phyloP scores from a whole-genome alignment of 2,888 invertebrate species.

The Opisthograptis luteolata region DNA sequence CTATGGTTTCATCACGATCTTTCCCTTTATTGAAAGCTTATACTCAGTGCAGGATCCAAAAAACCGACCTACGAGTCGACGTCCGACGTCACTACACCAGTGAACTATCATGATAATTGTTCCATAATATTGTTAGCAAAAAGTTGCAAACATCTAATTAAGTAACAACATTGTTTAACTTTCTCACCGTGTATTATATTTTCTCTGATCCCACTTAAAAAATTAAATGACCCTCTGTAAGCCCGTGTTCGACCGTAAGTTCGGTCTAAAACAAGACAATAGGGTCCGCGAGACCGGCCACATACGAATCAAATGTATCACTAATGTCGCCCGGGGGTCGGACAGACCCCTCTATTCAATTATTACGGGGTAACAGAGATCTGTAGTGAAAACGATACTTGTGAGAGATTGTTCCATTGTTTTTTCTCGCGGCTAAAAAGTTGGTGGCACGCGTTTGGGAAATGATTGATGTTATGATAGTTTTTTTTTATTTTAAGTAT shows the following conservation, averaged over 20 bases:
- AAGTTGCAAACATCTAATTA: background rate
- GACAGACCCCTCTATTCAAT: slow-evolving; percentile 78
- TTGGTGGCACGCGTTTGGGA: slow-evolving; percentile 61
- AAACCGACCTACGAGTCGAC: too few species aligned
- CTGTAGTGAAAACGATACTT: slow-evolving; percentile 83
- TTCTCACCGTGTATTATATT: background rate
- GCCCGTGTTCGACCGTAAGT: slow-evolving; percentile 22
- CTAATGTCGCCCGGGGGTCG: slow-evolving; percentile 64
- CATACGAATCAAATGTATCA: slow-evolving; percentile 79
- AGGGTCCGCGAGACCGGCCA: slow-evolving; percentile 46
- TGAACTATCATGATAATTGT: too few species aligned
- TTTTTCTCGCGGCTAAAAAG: slow-evolving; percentile 84
- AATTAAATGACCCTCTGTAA: slow-evolving; percentile 13
- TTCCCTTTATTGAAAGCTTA: too few species aligned
- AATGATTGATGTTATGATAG: slow-evolving; percentile 46
- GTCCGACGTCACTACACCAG: too few species aligned
- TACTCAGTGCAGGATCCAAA: too few species aligned
- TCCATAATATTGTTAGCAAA: too few species aligned
- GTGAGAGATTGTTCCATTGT: slow-evolving; percentile 84
- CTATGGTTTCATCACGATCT: too few species aligned
- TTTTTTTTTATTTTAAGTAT: too few species aligned
- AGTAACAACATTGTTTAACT: background rate
- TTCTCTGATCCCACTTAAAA: slow-evolving; percentile 11
- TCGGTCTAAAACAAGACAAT: slow-evolving; percentile 44
- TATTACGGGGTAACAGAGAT: slow-evolving; percentile 75